Conservation (phyloP, 2,888 invertebrate species). For the Euzophera pinguis region DNA sequence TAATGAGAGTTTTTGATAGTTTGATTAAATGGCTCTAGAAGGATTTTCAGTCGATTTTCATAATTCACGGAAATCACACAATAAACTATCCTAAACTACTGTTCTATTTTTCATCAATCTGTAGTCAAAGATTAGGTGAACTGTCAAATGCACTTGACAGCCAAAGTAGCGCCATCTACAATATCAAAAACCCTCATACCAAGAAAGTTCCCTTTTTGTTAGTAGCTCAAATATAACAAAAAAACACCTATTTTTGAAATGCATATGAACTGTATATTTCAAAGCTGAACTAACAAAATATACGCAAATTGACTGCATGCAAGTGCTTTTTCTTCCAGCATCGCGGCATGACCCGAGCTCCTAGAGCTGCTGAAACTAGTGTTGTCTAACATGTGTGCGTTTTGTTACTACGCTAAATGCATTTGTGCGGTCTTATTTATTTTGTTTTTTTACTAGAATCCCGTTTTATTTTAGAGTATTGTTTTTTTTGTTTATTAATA, state of each 20-base stretch:
- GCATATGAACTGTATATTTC: background rate
- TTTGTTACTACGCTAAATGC: slow-evolving; percentile 33
- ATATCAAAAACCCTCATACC: too few species aligned
- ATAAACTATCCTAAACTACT: too few species aligned
- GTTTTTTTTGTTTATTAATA: background rate
- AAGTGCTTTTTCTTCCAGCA: slow-evolving; percentile 62
- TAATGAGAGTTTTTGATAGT: too few species aligned
- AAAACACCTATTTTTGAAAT: background rate
- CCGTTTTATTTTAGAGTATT: background rate
- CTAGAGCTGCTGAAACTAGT: slow-evolving; percentile 46
- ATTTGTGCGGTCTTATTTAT: slow-evolving; percentile 23
- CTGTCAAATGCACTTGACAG: background rate
- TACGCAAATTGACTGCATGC: slow-evolving; percentile 41
- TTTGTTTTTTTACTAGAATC: slow-evolving; percentile 19
- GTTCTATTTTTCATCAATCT: too few species aligned
- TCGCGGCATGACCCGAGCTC: slow-evolving; percentile 68
- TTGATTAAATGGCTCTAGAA: too few species aligned
- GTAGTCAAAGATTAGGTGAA: too few species aligned
- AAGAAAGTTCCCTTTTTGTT: background rate
- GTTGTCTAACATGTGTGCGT: slow-evolving; percentile 46
- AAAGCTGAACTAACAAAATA: background rate
- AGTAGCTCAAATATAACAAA: too few species aligned
- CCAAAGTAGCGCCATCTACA: background rate
- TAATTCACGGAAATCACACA: too few species aligned
- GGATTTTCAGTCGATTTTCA: too few species aligned